Conservation (phyloP, 2,113 vertebrate species). For the Zosterops hypoxanthus region DNA sequence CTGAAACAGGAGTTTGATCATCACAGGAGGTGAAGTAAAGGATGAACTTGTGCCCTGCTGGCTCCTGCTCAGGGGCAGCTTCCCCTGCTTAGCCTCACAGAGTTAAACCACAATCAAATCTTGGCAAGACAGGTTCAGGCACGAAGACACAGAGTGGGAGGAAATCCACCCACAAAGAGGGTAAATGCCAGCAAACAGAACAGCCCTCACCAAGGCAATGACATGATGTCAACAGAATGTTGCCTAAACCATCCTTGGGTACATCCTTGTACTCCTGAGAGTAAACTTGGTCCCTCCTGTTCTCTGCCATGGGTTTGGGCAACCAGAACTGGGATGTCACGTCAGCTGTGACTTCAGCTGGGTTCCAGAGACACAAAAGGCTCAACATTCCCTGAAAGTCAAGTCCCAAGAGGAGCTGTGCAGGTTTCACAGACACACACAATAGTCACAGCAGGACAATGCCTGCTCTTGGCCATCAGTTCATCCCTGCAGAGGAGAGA, state of each 20-base stretch:
- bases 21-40: background rate
- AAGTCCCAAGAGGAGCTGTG: background rate
- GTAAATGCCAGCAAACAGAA: background rate
- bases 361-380: background rate
- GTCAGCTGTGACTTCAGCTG: background rate
- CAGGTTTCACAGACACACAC: background rate
- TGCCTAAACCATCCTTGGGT: background rate
- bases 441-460: fast-evolving
- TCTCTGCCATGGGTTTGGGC: background rate
- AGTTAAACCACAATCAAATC: background rate
- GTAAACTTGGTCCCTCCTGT: background rate
- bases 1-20: background rate
- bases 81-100: background rate
- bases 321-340: background rate
- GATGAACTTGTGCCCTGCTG: background rate
- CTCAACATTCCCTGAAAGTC: background rate
- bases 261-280: background rate
- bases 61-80: background rate
- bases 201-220: background rate
- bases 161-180: background rate
- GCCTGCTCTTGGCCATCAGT: background rate
- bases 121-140: background rate
- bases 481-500: background rate
- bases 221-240: fast-evolving
- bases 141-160: background rate